Evolutionary conservation across 2,888 invertebrate species (phyloP).

Genomic region (Adela reaumurella): DNA sequence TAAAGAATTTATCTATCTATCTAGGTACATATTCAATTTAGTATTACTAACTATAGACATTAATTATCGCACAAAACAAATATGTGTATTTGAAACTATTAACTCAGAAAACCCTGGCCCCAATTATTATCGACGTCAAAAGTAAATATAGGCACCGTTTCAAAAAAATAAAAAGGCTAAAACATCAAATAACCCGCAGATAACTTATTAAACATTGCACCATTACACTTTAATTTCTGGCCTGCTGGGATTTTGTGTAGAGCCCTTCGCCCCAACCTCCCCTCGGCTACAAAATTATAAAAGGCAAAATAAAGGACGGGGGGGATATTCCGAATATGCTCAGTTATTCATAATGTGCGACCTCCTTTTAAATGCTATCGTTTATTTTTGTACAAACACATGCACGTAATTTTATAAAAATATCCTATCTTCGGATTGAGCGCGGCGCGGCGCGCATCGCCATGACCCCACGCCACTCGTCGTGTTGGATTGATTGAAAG

Average conservation of each 20-base stretch:
- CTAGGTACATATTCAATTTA: too few relatives aligned
- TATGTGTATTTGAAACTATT: too few relatives aligned
- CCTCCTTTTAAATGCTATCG: constrained; percentile 17
- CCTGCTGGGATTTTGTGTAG: constrained; percentile 43
- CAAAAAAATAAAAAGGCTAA: constrained; percentile 33
- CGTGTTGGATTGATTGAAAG: constrained; percentile 18
- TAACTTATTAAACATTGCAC: constrained; percentile 51
- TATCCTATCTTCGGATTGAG: not conserved
- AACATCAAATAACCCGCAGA: constrained; percentile 43
- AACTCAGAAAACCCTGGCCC: too few relatives aligned
- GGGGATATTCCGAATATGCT: constrained; percentile 22
- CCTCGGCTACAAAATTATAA: constrained; percentile 28
- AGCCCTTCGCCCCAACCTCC: constrained; percentile 13
- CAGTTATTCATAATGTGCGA: constrained; percentile 38
- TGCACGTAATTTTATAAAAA: constrained; percentile 12
- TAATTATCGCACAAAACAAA: too few relatives aligned
- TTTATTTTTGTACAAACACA: constrained; percentile 33
- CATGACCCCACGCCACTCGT: constrained; percentile 12
- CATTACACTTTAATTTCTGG: constrained; percentile 51
- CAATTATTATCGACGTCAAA: too few relatives aligned
- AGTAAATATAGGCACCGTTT: too few relatives aligned
- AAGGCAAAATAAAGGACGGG: constrained; percentile 24
- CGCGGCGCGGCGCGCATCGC: constrained; percentile 1
- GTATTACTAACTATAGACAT: too few relatives aligned
- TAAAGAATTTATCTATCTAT: too few relatives aligned